Percentiles rank a stretch among this genome's conserved stretches.
Conservation (phyloP, 2,113 vertebrate species). For the Osmerus eperlanus region DNA sequence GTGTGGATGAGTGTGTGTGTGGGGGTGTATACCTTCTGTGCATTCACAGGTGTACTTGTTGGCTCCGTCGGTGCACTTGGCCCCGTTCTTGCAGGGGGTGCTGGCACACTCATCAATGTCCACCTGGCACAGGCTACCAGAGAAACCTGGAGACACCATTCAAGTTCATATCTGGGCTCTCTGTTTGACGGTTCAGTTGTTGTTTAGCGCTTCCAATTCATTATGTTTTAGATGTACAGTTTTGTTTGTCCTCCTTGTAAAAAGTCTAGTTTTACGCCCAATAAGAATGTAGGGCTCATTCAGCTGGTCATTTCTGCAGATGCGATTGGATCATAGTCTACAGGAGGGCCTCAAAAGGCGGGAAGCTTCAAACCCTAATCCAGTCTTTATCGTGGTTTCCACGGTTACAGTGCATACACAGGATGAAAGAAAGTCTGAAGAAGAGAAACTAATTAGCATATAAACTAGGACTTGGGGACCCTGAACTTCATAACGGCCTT, state of each 20-base stretch:
- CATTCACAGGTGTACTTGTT: constrained; percentile 93
- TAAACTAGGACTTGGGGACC: constrained; percentile 55
- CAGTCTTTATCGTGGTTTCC: constrained; percentile 35
- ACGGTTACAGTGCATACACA: constrained; percentile 41
- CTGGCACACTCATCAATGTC: constrained; percentile 94
- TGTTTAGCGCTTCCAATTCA: not conserved
- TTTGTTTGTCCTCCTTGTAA: not conserved
- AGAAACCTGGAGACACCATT: constrained; percentile 77
- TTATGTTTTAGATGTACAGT: not conserved
- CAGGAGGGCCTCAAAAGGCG: not conserved
- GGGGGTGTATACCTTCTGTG: constrained; percentile 77
- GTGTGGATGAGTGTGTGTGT: no score
- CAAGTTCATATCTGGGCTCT: not conserved
- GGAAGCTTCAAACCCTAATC: constrained; percentile 22
- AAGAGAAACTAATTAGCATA: constrained; percentile 60
- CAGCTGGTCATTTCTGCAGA: no score
- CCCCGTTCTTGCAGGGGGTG: constrained; percentile 91
- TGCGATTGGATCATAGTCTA: no score
- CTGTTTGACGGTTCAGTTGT: no score
- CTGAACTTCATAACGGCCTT: constrained; percentile 47
- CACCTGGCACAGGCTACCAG: constrained; percentile 86
- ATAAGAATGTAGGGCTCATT: not conserved
- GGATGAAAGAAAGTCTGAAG: constrained; percentile 40
- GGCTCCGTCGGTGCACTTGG: constrained; percentile 89
- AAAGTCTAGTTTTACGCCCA: not conserved